Evolutionary conservation across 2,888 invertebrate genomes (phyloP), one percentile per base, ranked within the genome.

Genomic region (Papilio demoleus): DNA sequence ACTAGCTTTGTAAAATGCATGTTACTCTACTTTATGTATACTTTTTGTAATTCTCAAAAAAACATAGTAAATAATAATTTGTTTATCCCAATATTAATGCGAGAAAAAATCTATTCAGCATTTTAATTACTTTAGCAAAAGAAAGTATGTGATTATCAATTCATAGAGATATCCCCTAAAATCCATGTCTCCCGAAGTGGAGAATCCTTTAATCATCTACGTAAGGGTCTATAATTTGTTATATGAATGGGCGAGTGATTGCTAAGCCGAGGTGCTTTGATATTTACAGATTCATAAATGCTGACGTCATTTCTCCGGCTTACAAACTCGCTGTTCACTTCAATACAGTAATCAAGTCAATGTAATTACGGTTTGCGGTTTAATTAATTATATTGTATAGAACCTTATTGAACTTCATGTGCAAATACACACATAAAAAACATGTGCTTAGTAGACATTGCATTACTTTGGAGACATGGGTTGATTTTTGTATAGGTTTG

Each of bases 181-280:
- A 34, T 22, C n/a, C 24, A 14, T 27, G 31, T 31, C 31, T 38
- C 34, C 58, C 12, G 19, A 27, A 27, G 17, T 8, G 11, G 6
- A 40, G 67, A 64, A 70, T 68, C 67, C 70, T 70, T 70, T 70
- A 72, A 72, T 72, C 70, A 71, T 63, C 67, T 64, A 70, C 69
- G 65, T 67, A 67, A 63, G 68, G 60, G 70, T 50, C 65, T 53
- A 40, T 65, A 68, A 65, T 68, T 62, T 53, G 50, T 58, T 31
- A 45, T 45, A 27, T 72, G 69, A 72, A 72, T 72, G 70, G 67
- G 24, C 65, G 69, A 17, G 65, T 72, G 70, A 72, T 72, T 72
- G 68, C 69, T 67, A 61, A 67, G 67, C 65, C 68, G 68, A 64
- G 63, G 56, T 47, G 62, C 69, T 70, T 70, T 64, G 68, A 70